These are phyloP conservation scores for Streptopelia turtur DNA, from an alignment of 2,797 vertebrate genomes.

Conservation along the genomic window DNA sequence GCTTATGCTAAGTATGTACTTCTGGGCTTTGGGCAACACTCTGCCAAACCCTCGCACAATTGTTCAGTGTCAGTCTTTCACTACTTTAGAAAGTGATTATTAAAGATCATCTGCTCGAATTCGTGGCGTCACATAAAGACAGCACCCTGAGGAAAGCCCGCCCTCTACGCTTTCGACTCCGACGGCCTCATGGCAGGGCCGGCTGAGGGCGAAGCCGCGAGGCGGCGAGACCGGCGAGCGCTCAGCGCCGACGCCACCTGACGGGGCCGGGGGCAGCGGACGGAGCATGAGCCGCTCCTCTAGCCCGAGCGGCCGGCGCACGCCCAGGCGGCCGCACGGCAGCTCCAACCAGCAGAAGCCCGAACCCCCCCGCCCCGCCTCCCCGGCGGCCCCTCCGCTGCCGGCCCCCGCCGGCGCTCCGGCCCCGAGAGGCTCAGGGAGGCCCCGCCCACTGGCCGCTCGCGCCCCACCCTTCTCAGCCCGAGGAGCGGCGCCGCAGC, in stretches of 20 bases:
- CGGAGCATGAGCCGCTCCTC: not conserved
- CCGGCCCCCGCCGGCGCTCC: not conserved
- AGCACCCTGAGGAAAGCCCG: not conserved
- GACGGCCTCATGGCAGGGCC: not conserved
- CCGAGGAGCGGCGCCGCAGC: fast-evolving
- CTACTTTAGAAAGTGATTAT: not conserved
- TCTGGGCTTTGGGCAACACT: fast-evolving
- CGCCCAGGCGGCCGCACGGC: too few relatives aligned
- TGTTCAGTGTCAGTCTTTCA: fast-evolving
- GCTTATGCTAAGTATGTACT: fast-evolving
- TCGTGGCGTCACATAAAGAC: fast-evolving
- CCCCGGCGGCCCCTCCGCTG: too few relatives aligned
- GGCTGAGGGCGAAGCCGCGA: fast-evolving
- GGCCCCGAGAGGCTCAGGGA: not conserved
- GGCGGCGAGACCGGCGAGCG: fast-evolving
- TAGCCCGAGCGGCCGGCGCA: not conserved
- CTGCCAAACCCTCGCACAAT: not conserved
- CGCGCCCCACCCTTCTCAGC: not conserved
- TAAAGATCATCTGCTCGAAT: fast-evolving
- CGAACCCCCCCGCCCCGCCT: too few relatives aligned
- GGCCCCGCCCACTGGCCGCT: not conserved
- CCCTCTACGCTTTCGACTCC: fast-evolving
- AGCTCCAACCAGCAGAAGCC: too few relatives aligned
- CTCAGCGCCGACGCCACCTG: fast-evolving
- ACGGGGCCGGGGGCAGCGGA: not conserved